Evolutionary conservation across 1,140 invertebrate genomes (phyloP).

Genomic region (Dinoponera quadriceps): DNA sequence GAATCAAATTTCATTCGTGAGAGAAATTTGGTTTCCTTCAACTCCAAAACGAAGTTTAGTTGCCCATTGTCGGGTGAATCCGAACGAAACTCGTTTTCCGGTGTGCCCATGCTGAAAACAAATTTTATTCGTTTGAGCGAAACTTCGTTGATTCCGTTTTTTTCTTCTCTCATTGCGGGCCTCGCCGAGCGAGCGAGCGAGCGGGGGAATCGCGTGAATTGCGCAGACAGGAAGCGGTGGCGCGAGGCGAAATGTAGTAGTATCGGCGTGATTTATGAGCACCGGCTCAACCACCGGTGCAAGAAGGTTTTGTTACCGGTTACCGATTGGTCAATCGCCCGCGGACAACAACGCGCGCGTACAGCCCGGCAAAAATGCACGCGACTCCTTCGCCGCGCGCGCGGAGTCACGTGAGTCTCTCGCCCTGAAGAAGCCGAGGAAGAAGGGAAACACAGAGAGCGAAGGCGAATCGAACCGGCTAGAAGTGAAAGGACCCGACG

Average conservation of each 20-base stretch:
- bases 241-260: neutral
- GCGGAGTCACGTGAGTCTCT: constrained; percentile 29
- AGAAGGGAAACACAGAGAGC: neutral
- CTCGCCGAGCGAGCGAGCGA: neutral
- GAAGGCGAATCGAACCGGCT: constrained; percentile 8
- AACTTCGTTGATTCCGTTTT: no score
- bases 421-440: neutral
- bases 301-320: constrained; percentile 49
- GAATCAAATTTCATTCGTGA: no score
- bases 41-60: no score
- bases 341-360: neutral
- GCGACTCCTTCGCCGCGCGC: constrained; percentile 27
- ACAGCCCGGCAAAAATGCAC: constrained; percentile 6
- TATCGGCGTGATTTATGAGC: constrained; percentile 44
- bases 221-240: neutral
- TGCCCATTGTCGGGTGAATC: no score
- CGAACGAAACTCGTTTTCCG: no score
- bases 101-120: no score
- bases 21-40: no score
- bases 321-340: constrained; percentile 37
- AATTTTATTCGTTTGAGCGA: no score
- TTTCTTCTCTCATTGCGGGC: no score
- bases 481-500: constrained; percentile 47
- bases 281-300: constrained; percentile 1
- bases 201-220: neutral